phyloP scores from a whole-genome alignment of 2,888 invertebrate species.

The Drosophila ezoana region DNA sequence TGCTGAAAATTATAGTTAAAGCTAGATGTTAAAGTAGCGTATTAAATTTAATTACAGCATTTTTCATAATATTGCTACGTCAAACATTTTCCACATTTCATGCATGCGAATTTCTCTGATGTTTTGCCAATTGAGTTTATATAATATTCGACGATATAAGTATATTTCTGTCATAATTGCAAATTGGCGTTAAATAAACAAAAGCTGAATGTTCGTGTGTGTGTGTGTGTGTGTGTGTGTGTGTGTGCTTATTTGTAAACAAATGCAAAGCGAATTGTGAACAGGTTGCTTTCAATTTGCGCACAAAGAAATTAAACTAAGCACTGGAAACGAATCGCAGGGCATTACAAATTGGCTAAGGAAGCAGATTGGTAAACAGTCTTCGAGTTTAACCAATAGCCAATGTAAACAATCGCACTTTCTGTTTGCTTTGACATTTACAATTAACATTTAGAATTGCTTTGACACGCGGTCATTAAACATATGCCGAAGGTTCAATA shows the following conservation, averaged over 20 bases:
- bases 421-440: slow-evolving; percentile 8
- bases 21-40: slow-evolving; percentile 18
- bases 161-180: slow-evolving; percentile 25
- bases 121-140: slow-evolving; percentile 24
- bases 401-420: slow-evolving; percentile 9
- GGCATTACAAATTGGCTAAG: slow-evolving; percentile 21
- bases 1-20: slow-evolving; percentile 20
- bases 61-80: background rate
- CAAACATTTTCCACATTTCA: slow-evolving; percentile 9
- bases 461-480: slow-evolving; percentile 17
- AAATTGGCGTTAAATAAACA: slow-evolving; percentile 46
- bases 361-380: slow-evolving; percentile 13
- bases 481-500: slow-evolving; percentile 53
- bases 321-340: slow-evolving; percentile 11
- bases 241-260: slow-evolving; percentile 18
- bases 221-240: slow-evolving; percentile 5
- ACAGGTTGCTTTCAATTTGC: slow-evolving; percentile 22
- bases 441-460: slow-evolving; percentile 13
- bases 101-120: background rate
- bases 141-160: slow-evolving; percentile 20
- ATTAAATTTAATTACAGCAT: slow-evolving; percentile 29
- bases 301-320: slow-evolving; percentile 9
- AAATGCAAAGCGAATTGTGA: slow-evolving; percentile 28
- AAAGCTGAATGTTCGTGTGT: background rate
- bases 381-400: background rate